Conservation (phyloP, 2,113 vertebrate species). For the Seriola dumerili region DNA sequence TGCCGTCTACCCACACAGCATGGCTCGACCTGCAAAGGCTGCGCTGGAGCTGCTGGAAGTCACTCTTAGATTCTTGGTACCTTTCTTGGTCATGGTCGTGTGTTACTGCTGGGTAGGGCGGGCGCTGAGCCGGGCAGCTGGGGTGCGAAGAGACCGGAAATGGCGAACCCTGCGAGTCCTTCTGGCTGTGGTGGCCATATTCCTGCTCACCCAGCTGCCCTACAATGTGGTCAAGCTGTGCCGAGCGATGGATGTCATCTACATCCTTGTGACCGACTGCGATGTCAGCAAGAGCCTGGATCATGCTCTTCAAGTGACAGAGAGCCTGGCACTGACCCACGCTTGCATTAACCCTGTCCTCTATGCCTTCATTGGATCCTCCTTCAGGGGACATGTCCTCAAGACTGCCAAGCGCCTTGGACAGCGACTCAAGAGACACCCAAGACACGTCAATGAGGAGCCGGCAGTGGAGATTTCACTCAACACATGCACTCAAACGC, state of each 20-base stretch:
- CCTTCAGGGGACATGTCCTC: conserved; percentile 89
- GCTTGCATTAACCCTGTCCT: conserved; percentile 95
- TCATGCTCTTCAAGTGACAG: conserved; percentile 87
- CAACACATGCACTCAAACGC: conserved; percentile 51
- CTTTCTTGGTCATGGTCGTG: conserved; percentile 89
- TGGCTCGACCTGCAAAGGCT: conserved; percentile 86
- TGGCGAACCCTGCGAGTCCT: conserved; percentile 88
- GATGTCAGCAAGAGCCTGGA: conserved; percentile 88
- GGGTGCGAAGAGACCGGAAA: conserved; percentile 84
- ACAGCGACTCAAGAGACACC: conserved; percentile 62
- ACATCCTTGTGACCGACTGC: conserved; percentile 88
- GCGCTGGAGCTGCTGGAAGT: conserved; percentile 90
- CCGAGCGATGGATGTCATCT: conserved; percentile 89
- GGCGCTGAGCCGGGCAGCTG: conserved; percentile 82
- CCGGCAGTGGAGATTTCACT: conserved; percentile 78
- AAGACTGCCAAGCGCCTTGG: conserved; percentile 87
- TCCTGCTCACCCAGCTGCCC: conserved; percentile 93
- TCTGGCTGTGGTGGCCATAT: conserved; percentile 89
- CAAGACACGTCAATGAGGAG: conserved; percentile 35
- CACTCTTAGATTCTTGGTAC: conserved; percentile 89
- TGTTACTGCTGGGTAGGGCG: conserved; percentile 88
- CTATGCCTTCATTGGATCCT: conserved; percentile 91
- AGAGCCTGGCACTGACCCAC: conserved; percentile 91
- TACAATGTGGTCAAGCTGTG: conserved; percentile 93
- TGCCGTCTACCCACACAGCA: conserved; percentile 82